phyloP scores from a whole-genome alignment of 2,797 vertebrate species.

The Novumbra hubbsi region DNA sequence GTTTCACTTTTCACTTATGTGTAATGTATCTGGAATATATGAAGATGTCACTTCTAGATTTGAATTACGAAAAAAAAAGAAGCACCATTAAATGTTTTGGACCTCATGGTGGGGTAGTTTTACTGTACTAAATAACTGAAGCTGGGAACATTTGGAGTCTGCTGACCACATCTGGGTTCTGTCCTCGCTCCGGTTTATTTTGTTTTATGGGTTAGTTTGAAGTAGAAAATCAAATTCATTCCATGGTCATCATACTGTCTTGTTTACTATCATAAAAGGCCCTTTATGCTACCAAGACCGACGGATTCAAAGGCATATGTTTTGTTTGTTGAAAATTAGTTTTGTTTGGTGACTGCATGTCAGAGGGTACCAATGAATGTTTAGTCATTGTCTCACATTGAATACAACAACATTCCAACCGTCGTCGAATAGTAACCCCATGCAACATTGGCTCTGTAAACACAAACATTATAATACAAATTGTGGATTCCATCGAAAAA shows the following conservation, averaged over 20 bases:
- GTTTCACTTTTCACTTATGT: no score
- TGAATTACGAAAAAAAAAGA: no score
- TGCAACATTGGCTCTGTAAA: not conserved
- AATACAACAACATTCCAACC: not conserved
- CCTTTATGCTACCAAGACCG: not conserved
- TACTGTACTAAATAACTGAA: not conserved
- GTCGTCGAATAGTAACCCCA: not conserved
- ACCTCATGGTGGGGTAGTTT: not conserved
- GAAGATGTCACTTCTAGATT: no score
- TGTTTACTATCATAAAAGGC: constrained; percentile 36
- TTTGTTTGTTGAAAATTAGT: constrained; percentile 16
- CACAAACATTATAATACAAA: not conserved
- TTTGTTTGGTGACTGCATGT: not conserved
- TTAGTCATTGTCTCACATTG: not conserved
- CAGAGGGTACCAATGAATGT: no score
- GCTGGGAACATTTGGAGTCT: not conserved
- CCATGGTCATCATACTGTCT: constrained; percentile 27
- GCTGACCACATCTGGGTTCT: constrained; percentile 45
- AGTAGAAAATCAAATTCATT: constrained; percentile 28
- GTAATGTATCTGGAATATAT: no score
- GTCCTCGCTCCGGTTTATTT: constrained; percentile 34
- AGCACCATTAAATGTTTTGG: no score
- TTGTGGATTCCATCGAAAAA: not conserved
- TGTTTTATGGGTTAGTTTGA: constrained; percentile 16
- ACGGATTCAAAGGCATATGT: constrained; percentile 5